Base-by-base conservation (phyloP, 2,888 invertebrate genomes). In the Laothoe populi region DNA sequence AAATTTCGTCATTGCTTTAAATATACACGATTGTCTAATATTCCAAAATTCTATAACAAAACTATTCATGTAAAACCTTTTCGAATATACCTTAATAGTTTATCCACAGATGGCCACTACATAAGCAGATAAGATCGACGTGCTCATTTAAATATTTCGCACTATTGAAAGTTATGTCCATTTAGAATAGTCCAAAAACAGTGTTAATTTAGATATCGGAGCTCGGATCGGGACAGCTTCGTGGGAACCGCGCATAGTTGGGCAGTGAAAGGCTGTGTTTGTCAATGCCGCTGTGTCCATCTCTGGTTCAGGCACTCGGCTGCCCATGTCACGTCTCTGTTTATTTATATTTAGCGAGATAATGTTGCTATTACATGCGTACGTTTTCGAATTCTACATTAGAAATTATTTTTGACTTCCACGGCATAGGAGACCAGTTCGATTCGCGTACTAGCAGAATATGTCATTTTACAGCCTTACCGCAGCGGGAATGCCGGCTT, bases 181-280 rank as follows among this genome's bases (percentile, higher is more conserved):
- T 53, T 53, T 35, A 19, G 19, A 48, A 48, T 26, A 26, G 24
- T 5, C 31, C 53, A 31, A 53, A 53, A 53, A 31, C 53, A 53
- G 53, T 53, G 35, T 53, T 53, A 53, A 53, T 53, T 53, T 53
- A 53, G 53, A 53, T 53, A 53, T 53, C 53, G 31, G 11, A 16
- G 3, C 19, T 19, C 8, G 53, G 53, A 53, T 53, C 53, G 49
- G 31, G 5, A 10, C 46, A 46, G 24, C 24, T 2, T 53, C 53
- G 53, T 53, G 53, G 53, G 53, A 53, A 53, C 53, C 10, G 19
- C 19, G 53, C 31, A 53, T 35, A 35, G 31, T 31, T 53, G 35
- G 16, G 19, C 31, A 16, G 53, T 35, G 35, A 53, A 53, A 53
- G 35, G 53, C 11, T 19, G 31, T 35, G 53, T 53, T 53, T 53